Evolutionary conservation across 2,113 vertebrate genomes (phyloP).

Genomic region (Dromiciops gliroides): DNA sequence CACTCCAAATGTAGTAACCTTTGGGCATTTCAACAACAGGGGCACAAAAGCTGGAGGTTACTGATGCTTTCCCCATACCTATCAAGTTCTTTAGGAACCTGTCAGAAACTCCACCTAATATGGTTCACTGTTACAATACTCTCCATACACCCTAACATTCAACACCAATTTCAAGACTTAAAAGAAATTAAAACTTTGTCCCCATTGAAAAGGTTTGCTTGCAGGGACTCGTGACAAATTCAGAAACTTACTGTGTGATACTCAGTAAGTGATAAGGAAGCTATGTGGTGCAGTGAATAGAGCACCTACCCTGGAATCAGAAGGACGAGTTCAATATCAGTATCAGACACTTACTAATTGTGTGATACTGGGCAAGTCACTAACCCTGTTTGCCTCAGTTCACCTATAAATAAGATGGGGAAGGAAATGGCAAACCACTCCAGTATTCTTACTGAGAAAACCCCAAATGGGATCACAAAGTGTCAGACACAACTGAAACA

Average conservation of each 20-base stretch:
- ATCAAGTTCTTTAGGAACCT: not conserved
- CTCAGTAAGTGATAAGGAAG: not conserved
- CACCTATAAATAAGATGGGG: no score
- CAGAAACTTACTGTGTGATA: not conserved
- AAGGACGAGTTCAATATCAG: not conserved
- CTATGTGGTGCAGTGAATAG: not conserved
- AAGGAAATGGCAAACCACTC: no score
- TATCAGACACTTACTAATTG: not conserved
- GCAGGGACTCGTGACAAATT: not conserved
- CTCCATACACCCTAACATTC: not conserved
- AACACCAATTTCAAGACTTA: not conserved
- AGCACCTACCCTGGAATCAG: not conserved
- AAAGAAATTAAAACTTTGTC: not conserved
- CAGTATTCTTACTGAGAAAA: no score
- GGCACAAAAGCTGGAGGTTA: not conserved
- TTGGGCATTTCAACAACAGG: not conserved
- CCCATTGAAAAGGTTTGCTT: not conserved
- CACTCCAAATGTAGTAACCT: not conserved
- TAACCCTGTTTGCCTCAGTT: not conserved
- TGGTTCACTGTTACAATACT: not conserved
- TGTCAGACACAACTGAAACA: no score
- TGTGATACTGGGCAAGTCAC: not conserved
- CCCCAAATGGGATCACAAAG: no score
- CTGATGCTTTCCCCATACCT: not conserved
- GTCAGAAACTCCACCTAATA: not conserved